Base-by-base conservation (phyloP, 2,888 invertebrate species). In the Volucella inanis region DNA sequence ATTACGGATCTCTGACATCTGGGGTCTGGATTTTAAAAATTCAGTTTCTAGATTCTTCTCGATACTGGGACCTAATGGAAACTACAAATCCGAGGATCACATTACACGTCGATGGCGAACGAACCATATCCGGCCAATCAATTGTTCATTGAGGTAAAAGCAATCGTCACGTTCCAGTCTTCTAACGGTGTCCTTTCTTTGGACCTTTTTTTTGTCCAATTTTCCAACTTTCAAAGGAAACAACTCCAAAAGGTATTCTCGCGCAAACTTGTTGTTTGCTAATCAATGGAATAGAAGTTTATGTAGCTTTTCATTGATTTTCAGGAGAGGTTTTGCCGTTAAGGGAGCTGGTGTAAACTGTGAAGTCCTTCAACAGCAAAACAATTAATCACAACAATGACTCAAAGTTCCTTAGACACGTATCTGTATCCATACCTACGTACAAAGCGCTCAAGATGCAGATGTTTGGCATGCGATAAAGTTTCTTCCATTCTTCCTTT, bases 311-410 rank as follows among this genome's bases (percentile, higher is more conserved):
- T 71, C 31, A 61, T 14, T 65, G 43, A 55, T 55, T 79, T 54
- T 78, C 55, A 39, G 10, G 22, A 14, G 10, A 9, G 11, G 47
- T 15, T 71, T 31, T 8, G n/a, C n/a, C 15, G 3, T 11, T 12
- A 55, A 22, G 8, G 65, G 55, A 52, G 31, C 9, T 31, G 31
- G 31, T 6, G 64, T 43, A 11, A 22, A 10, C 55, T 67, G 55
- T 62, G 41, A 75, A 50, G 52, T 39, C 38, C 68, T 80, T 75
- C 65, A 79, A 71, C 57, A 67, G 75, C 71, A 65, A 77, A 80
- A 64, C 85, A 85, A 85, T 85, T 85, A 85, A 85, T 85, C 81
- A 85, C 81, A 76, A 81, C 77, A 62, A 85, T 85, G 81, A 81
- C 77, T 85, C 55, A 65, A 18, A 67, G 80, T 75, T 84, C 65